Evolutionary conservation across 2,797 vertebrate genomes (phyloP).

Genomic region (Pseudochromis fuscus): DNA sequence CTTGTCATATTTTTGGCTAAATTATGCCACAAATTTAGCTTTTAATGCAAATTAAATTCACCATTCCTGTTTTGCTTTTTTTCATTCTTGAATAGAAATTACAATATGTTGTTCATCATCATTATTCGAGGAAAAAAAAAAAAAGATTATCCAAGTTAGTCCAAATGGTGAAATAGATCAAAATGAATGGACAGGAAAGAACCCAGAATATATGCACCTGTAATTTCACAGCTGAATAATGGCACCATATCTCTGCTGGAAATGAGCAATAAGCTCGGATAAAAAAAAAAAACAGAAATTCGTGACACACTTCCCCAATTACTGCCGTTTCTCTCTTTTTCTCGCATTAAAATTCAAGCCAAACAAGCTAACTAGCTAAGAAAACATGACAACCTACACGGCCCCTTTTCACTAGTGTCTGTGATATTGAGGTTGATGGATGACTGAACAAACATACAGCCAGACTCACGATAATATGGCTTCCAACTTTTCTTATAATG

Average conservation of each 20-base stretch:
- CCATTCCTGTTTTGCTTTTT: conserved; percentile 11
- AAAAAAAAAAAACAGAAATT: conserved; percentile 10
- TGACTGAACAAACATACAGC: background rate
- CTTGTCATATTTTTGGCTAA: conserved; percentile 25
- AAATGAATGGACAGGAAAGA: conserved; percentile 15
- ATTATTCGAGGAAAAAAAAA: background rate
- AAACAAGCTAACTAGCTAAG: background rate
- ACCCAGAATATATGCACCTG: conserved; percentile 7
- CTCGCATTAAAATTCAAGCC: conserved; percentile 6
- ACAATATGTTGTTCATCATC: conserved; percentile 2
- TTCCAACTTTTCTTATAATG: background rate
- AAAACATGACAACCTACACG: background rate
- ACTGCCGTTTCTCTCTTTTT: background rate
- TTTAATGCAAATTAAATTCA: conserved; percentile 27
- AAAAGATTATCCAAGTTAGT: background rate
- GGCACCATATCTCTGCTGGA: conserved; percentile 1
- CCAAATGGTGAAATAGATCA: conserved; percentile 7
- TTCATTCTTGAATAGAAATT: conserved; percentile 2
- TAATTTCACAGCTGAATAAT: conserved; percentile 26
- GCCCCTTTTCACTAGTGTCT: background rate
- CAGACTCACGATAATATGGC: background rate
- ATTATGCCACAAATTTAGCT: conserved; percentile 17
- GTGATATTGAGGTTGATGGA: background rate
- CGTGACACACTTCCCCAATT: background rate
- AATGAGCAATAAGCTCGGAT: conserved; percentile 16